Conservation (phyloP, 1,140 invertebrate genomes). For the Anastrepha ludens region DNA sequence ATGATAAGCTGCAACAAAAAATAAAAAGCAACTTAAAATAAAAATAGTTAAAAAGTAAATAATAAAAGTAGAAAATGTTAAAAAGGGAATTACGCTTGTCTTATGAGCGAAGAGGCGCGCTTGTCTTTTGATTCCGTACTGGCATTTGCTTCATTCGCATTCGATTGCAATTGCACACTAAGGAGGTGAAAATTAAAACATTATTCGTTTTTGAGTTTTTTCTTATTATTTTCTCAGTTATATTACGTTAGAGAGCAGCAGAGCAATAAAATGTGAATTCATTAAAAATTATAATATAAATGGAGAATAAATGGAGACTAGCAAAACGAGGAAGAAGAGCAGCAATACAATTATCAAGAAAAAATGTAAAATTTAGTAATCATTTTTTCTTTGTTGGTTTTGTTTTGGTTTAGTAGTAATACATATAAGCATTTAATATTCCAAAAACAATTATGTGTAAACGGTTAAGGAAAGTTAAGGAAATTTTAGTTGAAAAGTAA, state of each 20-base stretch:
- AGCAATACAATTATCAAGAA: conserved; percentile 20
- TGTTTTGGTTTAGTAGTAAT: neutral
- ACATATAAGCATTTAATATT: conserved; percentile 8
- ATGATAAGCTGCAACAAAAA: neutral
- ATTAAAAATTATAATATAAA: neutral
- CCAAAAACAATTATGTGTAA: conserved; percentile 15
- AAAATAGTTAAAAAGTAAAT: conserved; percentile 54
- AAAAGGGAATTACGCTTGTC: conserved; percentile 71
- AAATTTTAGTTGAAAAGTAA: neutral
- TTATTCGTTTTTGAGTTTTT: conserved; percentile 10
- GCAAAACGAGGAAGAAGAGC: conserved; percentile 24
- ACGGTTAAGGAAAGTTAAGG: neutral
- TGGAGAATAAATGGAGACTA: conserved; percentile 15
- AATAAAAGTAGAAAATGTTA: conserved; percentile 52
- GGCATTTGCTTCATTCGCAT: conserved; percentile 56
- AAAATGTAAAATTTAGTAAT: conserved; percentile 36
- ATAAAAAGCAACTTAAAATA: conserved; percentile 57
- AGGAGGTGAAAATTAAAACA: conserved; percentile 42
- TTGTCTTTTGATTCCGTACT: conserved; percentile 55
- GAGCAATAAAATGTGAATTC: conserved; percentile 34
- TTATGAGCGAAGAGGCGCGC: conserved; percentile 57
- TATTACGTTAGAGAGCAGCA: conserved; percentile 49
- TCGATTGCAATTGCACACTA: conserved; percentile 51
- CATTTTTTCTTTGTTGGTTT: conserved; percentile 7
- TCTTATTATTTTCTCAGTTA: conserved; percentile 14